These are phyloP conservation scores for Hyles euphorbiae DNA, from an alignment of 1,140 invertebrate genomes.

Conservation along the genomic window DNA sequence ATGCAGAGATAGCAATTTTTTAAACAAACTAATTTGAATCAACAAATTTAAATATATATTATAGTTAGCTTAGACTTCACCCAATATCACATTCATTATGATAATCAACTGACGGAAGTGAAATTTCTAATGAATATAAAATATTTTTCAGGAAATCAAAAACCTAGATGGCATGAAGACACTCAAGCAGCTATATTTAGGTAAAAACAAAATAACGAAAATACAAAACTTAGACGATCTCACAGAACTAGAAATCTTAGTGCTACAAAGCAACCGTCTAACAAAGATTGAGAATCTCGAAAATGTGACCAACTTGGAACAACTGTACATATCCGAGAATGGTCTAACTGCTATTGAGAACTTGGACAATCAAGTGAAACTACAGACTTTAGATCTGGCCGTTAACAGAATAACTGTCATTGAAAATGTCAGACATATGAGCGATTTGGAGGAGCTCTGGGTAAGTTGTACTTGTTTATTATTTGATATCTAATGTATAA, in stretches of 20 bases:
- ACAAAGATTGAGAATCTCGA: conserved; percentile 92
- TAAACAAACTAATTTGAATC: too few relatives aligned
- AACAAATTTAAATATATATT: too few relatives aligned
- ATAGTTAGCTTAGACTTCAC: too few relatives aligned
- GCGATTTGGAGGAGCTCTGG: conserved; percentile 94
- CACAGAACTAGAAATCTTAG: conserved; percentile 86
- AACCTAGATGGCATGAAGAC: conserved; percentile 86
- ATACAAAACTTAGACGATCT: conserved; percentile 91
- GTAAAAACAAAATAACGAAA: conserved; percentile 97
- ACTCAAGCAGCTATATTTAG: conserved; percentile 88
- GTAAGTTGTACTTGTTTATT: conserved; percentile 74
- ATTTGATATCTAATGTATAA: too few relatives aligned
- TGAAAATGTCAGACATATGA: conserved; percentile 86
- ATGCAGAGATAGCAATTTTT: too few relatives aligned
- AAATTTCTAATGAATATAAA: not conserved
- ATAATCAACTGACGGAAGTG: not conserved
- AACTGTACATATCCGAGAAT: conserved; percentile 97
- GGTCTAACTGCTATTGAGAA: conserved; percentile 88
- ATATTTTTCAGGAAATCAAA: conserved; percentile 84
- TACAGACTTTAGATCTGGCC: conserved; percentile 94
- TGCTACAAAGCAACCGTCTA: conserved; percentile 94
- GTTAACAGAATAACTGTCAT: conserved; percentile 91
- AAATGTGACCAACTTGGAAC: conserved; percentile 83
- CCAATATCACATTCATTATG: not conserved
- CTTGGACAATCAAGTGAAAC: conserved; percentile 80